Evolutionary conservation across 1,140 invertebrate genomes (phyloP).

Genomic region (Lepidurus arcticus): DNA sequence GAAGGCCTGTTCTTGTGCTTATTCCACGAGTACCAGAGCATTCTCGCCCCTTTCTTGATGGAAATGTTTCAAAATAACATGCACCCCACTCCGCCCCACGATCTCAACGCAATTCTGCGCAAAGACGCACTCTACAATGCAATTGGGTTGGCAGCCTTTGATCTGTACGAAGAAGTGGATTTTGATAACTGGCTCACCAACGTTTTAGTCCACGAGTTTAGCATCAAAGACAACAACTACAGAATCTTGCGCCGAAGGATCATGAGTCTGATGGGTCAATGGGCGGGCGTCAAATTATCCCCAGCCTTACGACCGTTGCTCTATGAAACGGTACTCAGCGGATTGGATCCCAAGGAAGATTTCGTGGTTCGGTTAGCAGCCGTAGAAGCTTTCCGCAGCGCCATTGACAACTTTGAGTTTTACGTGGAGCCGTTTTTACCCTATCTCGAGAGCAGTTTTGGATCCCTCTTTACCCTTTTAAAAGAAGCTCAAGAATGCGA

Average conservation of each 20-base stretch:
- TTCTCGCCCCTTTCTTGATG: constrained; percentile 65
- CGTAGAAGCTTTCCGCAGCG: constrained; percentile 64
- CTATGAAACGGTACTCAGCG: constrained; percentile 64
- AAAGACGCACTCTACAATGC: constrained; percentile 96
- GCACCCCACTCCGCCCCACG: constrained; percentile 56
- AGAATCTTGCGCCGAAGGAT: constrained; percentile 80
- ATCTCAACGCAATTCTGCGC: constrained; percentile 68
- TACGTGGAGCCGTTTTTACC: constrained; percentile 74
- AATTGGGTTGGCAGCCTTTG: constrained; percentile 79
- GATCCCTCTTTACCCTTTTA: constrained; percentile 71
- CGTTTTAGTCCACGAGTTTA: constrained; percentile 72
- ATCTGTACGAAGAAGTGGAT: constrained; percentile 87
- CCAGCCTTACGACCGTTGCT: constrained; percentile 67
- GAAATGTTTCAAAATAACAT: constrained; percentile 60
- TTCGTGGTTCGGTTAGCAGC: constrained; percentile 71
- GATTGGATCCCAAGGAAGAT: constrained; percentile 44
- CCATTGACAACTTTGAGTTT: constrained; percentile 90
- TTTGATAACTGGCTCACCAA: constrained; percentile 90
- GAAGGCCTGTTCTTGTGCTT: constrained; percentile 77
- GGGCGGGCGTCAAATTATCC: constrained; percentile 81
- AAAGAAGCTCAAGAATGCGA: constrained; percentile 86
- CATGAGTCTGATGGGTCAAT: constrained; percentile 78
- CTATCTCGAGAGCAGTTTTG: constrained; percentile 69
- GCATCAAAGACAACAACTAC: constrained; percentile 74
- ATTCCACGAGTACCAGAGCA: constrained; percentile 68